phyloP scores from a whole-genome alignment of 2,113 vertebrate genomes.

The Gambusia affinis region DNA sequence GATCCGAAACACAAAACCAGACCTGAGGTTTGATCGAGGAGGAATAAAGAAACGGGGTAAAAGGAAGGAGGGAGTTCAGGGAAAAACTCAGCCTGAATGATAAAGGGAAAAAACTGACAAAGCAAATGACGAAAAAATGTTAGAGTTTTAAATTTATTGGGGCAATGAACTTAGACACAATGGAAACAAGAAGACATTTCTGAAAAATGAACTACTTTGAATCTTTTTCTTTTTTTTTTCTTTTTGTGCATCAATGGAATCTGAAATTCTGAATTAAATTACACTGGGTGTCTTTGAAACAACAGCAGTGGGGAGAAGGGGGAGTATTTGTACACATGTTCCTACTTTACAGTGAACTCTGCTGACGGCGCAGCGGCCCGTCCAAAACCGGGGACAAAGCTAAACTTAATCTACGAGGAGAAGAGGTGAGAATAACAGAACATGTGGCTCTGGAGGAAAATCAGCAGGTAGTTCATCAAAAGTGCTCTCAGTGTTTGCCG shows the following conservation, averaged over 20 bases:
- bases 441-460: neutral
- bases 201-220: too few species aligned
- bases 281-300: constrained; percentile 35
- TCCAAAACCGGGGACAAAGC: constrained; percentile 32
- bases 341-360: constrained; percentile 62
- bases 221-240: neutral
- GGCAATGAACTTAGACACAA: too few species aligned
- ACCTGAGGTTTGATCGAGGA: constrained; percentile 45
- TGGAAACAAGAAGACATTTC: too few species aligned
- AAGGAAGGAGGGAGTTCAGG: neutral
- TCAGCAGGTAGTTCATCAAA: neutral
- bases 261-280: constrained; percentile 56
- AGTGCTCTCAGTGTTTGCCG: neutral
- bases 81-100: neutral
- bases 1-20: constrained; percentile 58
- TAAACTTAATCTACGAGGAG: constrained; percentile 35
- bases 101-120: neutral
- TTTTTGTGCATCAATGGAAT: neutral
- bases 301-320: constrained; percentile 40
- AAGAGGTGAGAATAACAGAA: neutral
- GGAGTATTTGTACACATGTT: constrained; percentile 62
- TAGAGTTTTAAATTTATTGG: constrained; percentile 32
- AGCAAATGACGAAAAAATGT: constrained; percentile 15
- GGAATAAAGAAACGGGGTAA: constrained; percentile 20
- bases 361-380: constrained; percentile 49